Evolutionary conservation across 1,140 invertebrate genomes (phyloP), one percentile per base, ranked within the genome.

Genomic region (Meteorus sp.): DNA sequence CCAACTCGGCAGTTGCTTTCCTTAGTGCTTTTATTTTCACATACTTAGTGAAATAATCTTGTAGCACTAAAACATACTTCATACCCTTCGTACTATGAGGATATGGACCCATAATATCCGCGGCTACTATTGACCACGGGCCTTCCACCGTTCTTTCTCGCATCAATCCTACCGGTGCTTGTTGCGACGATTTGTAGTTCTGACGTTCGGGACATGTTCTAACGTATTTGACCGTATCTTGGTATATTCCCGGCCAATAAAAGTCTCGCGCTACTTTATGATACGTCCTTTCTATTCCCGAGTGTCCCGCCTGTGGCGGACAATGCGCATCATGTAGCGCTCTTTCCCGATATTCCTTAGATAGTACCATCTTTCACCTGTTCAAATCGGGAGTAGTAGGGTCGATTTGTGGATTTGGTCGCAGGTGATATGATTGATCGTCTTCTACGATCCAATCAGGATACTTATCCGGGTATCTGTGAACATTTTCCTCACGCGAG

Each of bases 31-130:
- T 44, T 22, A 64, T 63, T 41, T 67, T 62, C 0, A 64, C 35
- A 50, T 37, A 78, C 45, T 77, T 77, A 0, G 71, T 74, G 48
- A 77, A 74, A 31, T 66, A 62, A 59, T 79, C 77, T 1, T 68
- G 66, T 6, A 76, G 54, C 0, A 81, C 76, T n/a, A 80, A 25
- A 1, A 80, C 33, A 59, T 71, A 79, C 2, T 15, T 43, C 39
- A 76, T 71, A 37, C 73, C 71, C n/a, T 66, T 65, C 17, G 61
- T 59, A 6, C 67, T 72, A 0, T 50, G 41, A 1, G 78, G 75
- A 20, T 80, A 64, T 6, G 74, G 76, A 15, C 76, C 79, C 52
- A 82, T 67, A 0, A 81, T 37, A 56, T 82, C 79, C 0, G 72
- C 64, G 1, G 71, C 71, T 0, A 81, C 65, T 13, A 69, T 68